Percentiles rank a stretch among this genome's conserved stretches.
Evolutionary conservation across 2,797 vertebrate species (phyloP).

Genomic region (Hypotaenidia okinawae): DNA sequence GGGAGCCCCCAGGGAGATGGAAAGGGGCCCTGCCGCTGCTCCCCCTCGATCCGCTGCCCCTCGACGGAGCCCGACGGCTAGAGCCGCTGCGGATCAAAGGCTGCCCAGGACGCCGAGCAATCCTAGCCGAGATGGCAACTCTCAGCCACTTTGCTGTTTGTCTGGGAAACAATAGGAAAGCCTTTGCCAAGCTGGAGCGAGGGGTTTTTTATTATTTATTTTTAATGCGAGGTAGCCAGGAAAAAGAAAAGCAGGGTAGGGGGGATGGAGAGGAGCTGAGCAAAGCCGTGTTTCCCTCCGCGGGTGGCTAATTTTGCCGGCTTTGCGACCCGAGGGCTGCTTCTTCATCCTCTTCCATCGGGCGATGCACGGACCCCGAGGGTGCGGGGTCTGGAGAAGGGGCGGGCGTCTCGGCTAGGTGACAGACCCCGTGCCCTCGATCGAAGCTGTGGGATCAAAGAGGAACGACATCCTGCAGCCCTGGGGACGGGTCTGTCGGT

Average conservation of each 20-base stretch:
- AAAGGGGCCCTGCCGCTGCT: not conserved
- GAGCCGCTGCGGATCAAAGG: not conserved
- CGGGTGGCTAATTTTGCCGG: not conserved
- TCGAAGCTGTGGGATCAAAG: not conserved
- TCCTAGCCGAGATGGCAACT: not conserved
- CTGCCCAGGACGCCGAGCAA: not conserved
- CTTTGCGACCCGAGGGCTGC: not conserved
- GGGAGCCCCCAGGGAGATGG: not conserved
- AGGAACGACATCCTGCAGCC: not conserved
- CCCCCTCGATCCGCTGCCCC: not conserved
- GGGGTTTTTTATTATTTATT: not conserved
- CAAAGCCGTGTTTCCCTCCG: not conserved
- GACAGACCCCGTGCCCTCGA: not conserved
- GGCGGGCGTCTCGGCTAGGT: not conserved
- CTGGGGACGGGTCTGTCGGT: not conserved
- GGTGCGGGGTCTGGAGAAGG: not conserved
- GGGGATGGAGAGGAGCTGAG: not conserved
- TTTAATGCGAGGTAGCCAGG: not conserved
- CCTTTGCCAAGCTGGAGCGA: conserved; percentile 8
- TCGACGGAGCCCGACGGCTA: not conserved
- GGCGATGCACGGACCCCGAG: not conserved
- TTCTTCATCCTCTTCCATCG: not conserved
- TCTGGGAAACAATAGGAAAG: conserved; percentile 50
- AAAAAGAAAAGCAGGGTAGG: not conserved
- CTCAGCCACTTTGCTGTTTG: not conserved